phyloP scores from a whole-genome alignment of 2,888 invertebrate species.

The Apamea epomidion region DNA sequence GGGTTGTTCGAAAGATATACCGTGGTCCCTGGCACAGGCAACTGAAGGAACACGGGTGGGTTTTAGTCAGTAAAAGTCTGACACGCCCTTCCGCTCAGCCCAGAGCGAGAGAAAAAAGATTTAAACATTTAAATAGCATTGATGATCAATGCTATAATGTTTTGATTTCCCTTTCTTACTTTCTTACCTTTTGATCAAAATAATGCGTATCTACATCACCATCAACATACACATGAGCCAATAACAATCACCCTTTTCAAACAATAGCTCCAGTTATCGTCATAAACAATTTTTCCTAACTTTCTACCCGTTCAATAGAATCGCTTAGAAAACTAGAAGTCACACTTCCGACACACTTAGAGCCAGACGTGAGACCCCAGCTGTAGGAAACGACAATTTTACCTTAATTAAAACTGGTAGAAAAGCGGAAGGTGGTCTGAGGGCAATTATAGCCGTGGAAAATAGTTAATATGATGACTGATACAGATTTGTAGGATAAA shows the following conservation, averaged over 20 bases:
- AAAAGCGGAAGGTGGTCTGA: conserved; percentile 76
- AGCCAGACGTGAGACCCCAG: conserved; percentile 74
- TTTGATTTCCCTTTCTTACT: background rate
- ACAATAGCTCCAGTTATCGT: conserved; percentile 45
- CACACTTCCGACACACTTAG: conserved; percentile 76
- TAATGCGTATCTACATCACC: background rate
- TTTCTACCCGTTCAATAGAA: conserved; percentile 71
- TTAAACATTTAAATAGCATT: no score
- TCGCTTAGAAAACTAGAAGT: conserved; percentile 72
- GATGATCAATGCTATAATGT: background rate
- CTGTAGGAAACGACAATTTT: conserved; percentile 73
- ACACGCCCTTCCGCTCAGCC: no score
- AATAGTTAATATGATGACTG: conserved; percentile 30
- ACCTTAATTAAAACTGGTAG: conserved; percentile 72
- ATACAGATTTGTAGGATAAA: conserved; percentile 22
- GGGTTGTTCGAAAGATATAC: no score
- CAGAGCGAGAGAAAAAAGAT: no score
- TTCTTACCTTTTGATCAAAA: background rate
- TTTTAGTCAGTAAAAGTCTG: no score
- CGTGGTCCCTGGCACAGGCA: no score
- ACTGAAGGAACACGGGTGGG: no score
- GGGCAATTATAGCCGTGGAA: conserved; percentile 52
- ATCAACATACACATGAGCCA: conserved; percentile 14
- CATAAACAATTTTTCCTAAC: conserved; percentile 64
- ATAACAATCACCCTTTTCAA: conserved; percentile 3